phyloP scores from a whole-genome alignment of 2,113 vertebrate species.

The Recurvirostra avosetta region DNA sequence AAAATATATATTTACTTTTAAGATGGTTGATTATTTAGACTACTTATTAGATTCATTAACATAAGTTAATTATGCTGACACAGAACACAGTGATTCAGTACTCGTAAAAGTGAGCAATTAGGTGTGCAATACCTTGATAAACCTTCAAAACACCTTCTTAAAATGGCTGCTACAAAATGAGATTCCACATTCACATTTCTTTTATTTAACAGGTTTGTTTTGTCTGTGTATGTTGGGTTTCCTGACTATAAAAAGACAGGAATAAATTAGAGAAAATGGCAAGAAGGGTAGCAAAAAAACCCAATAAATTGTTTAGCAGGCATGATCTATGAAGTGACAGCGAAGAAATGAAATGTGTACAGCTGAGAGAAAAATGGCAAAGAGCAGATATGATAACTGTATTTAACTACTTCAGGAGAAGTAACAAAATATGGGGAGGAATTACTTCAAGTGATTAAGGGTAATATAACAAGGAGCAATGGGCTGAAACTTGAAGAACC shows the following conservation, averaged over 20 bases:
- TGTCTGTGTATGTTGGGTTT: background rate
- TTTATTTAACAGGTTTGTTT: background rate
- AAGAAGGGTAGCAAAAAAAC: background rate
- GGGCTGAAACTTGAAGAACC: background rate
- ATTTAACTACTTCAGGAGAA: background rate
- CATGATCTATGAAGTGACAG: background rate
- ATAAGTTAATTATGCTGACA: conserved; percentile 30
- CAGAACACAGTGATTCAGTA: background rate
- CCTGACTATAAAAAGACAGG: background rate
- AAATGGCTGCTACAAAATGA: background rate
- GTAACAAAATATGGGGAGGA: background rate
- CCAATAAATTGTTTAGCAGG: background rate
- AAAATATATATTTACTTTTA: conserved; percentile 28
- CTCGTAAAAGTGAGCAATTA: conserved; percentile 9
- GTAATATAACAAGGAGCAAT: background rate
- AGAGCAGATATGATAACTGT: background rate
- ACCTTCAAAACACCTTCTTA: background rate
- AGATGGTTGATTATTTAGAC: conserved; percentile 12
- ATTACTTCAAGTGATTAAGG: background rate
- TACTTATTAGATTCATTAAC: conserved; percentile 13
- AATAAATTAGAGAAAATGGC: background rate
- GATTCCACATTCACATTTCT: background rate
- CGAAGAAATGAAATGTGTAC: background rate
- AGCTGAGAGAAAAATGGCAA: background rate
- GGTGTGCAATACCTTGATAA: background rate